phyloP scores from a whole-genome alignment of 2,113 vertebrate species.

The Dinomys branickii region DNA sequence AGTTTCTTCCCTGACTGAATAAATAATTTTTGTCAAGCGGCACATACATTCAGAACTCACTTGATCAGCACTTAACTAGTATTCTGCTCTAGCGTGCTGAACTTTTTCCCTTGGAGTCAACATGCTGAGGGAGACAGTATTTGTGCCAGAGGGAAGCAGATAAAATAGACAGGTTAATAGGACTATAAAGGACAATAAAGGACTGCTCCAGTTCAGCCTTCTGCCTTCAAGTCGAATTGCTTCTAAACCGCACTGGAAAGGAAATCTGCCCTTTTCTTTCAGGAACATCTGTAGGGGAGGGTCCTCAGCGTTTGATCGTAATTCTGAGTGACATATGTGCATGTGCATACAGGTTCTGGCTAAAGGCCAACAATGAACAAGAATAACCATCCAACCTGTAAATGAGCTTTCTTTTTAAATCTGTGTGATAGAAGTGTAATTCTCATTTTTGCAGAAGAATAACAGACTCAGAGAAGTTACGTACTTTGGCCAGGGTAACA shows the following conservation, averaged over 20 bases:
- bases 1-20: constrained; percentile 76
- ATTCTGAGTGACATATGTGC: constrained; percentile 68
- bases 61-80: constrained; percentile 73
- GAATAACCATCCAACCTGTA: constrained; percentile 45
- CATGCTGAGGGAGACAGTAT: background rate
- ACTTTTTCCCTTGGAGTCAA: constrained; percentile 47
- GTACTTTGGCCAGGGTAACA: background rate
- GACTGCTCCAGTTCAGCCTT: constrained; percentile 27
- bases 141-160: constrained; percentile 48
- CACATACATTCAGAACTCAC: constrained; percentile 64
- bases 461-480: background rate
- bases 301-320: constrained; percentile 45
- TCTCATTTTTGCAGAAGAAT: constrained; percentile 1
- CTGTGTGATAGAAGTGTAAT: background rate
- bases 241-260: constrained; percentile 35
- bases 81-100: background rate
- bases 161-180: constrained; percentile 60
- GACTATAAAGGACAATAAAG: constrained; percentile 55
- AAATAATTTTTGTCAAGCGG: constrained; percentile 77
- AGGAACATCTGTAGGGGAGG: constrained; percentile 71
- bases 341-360: constrained; percentile 56
- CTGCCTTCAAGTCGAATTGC: constrained; percentile 46
- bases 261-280: constrained; percentile 58
- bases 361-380: constrained; percentile 59
- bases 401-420: constrained; percentile 63